A percentile compares a stretch with the other conserved stretches of the same genome.
phyloP scores from a whole-genome alignment of 2,888 invertebrate species.

The Tachina fera region DNA sequence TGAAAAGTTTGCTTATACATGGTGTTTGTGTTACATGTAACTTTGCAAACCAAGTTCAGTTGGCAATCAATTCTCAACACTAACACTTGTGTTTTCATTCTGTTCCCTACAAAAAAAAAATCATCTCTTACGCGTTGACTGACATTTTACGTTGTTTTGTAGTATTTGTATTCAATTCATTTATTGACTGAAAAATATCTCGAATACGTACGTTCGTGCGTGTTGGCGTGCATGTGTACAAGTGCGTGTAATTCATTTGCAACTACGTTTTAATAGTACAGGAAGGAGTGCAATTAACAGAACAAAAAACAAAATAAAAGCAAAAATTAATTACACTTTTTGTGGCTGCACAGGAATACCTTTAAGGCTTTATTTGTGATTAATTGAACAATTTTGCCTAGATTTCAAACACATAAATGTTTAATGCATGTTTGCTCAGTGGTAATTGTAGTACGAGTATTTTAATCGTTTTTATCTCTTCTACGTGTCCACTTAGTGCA shows the following conservation, averaged over 20 bases:
- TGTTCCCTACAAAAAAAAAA: not conserved
- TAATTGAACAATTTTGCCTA: not conserved
- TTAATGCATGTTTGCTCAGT: constrained; percentile 7
- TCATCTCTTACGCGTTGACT: constrained; percentile 44
- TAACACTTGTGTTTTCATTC: constrained; percentile 60
- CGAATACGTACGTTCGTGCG: not conserved
- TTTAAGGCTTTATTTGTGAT: not conserved
- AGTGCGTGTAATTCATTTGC: constrained; percentile 36
- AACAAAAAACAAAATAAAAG: not conserved
- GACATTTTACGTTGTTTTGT: constrained; percentile 23
- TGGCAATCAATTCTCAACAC: constrained; percentile 67
- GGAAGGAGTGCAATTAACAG: not conserved
- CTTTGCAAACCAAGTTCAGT: constrained; percentile 64
- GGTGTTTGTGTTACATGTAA: constrained; percentile 38
- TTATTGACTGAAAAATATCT: not conserved
- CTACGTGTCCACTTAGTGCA: constrained; percentile 12
- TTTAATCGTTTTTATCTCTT: constrained; percentile 16
- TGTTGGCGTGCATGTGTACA: not conserved
- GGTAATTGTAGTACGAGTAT: constrained; percentile 13
- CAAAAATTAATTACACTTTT: not conserved
- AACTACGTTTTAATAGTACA: constrained; percentile 12
- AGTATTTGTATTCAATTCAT: constrained; percentile 16
- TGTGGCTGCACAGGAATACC: constrained; percentile 17
- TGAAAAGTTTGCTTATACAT: constrained; percentile 3
- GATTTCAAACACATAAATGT: not conserved